These are phyloP conservation scores for Neodontobutis hainanensis DNA, from an alignment of 2,113 vertebrate species.

Conservation along the genomic window DNA sequence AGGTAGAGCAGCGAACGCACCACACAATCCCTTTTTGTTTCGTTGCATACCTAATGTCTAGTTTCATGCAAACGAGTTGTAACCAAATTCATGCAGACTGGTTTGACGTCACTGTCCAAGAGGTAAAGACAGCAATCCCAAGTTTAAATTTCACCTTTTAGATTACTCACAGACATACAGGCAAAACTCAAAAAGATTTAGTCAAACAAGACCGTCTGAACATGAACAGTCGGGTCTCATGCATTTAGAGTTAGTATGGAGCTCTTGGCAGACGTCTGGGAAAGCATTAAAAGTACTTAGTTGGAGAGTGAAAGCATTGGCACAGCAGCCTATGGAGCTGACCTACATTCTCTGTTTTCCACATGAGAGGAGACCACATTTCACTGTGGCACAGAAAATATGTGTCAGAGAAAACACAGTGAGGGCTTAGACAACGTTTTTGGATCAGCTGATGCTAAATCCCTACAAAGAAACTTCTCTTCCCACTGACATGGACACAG, in stretches of 20 bases:
- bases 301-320: slow-evolving; percentile 45
- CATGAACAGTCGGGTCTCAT: slow-evolving; percentile 19
- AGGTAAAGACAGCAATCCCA: slow-evolving; percentile 26
- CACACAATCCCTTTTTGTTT: slow-evolving; percentile 47
- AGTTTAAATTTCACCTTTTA: slow-evolving; percentile 32
- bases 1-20: slow-evolving; percentile 13
- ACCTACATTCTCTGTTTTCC: slow-evolving; percentile 76
- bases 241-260: slow-evolving; percentile 31
- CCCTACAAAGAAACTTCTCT: slow-evolving; percentile 4
- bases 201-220: slow-evolving; percentile 2
- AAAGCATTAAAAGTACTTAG: slow-evolving; percentile 60
- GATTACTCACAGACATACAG: slow-evolving; percentile 17
- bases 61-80: slow-evolving; percentile 31
- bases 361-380: slow-evolving; percentile 69
- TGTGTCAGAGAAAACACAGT: background rate
- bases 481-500: background rate
- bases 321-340: slow-evolving; percentile 54
- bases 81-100: slow-evolving; percentile 50
- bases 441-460: slow-evolving; percentile 10
- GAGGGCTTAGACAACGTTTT: slow-evolving; percentile 19
- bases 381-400: slow-evolving; percentile 39
- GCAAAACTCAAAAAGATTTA: slow-evolving; percentile 1
- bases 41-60: slow-evolving; percentile 51
- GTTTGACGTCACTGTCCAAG: slow-evolving; percentile 53
- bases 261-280: slow-evolving; percentile 65